Evolutionary conservation across 2,888 invertebrate species (phyloP).

Genomic region (Catocala sponsa): DNA sequence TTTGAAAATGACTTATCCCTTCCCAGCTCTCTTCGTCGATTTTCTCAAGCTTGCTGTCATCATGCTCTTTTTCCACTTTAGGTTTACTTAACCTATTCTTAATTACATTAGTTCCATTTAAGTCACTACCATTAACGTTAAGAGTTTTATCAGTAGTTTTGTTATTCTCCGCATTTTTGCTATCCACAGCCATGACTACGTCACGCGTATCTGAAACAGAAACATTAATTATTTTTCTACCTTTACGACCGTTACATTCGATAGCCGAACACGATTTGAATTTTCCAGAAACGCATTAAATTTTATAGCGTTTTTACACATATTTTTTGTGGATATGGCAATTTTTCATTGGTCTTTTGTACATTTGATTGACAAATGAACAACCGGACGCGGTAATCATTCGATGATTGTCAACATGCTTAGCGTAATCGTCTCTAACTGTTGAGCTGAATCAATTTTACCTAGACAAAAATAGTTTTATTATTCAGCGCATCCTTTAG

Average conservation of each 20-base stretch:
- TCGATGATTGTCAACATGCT: slow-evolving; percentile 78
- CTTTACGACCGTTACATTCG: slow-evolving; percentile 33
- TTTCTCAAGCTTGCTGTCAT: slow-evolving; percentile 56
- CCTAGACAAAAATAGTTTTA: slow-evolving; percentile 70
- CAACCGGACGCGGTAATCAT: slow-evolving; percentile 82
- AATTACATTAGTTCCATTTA: slow-evolving; percentile 72
- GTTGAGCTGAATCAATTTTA: slow-evolving; percentile 72
- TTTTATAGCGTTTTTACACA: slow-evolving; percentile 23
- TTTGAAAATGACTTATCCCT: slow-evolving; percentile 86
- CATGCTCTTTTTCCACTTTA: slow-evolving; percentile 61
- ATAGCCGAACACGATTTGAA: slow-evolving; percentile 23
- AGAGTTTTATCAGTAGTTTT: slow-evolving; percentile 65
- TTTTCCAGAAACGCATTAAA: slow-evolving; percentile 25
- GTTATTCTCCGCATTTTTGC: slow-evolving; percentile 66
- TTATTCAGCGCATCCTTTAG: slow-evolving; percentile 60
- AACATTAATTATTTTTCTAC: slow-evolving; percentile 46
- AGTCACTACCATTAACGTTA: slow-evolving; percentile 70
- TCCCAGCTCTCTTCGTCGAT: slow-evolving; percentile 74
- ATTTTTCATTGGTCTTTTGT: slow-evolving; percentile 56
- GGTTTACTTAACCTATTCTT: slow-evolving; percentile 71
- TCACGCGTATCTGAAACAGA: slow-evolving; percentile 69
- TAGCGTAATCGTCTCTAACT: slow-evolving; percentile 74
- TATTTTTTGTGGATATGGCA: slow-evolving; percentile 24
- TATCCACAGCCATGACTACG: slow-evolving; percentile 69
- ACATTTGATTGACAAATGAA: slow-evolving; percentile 75